phyloP scores from a whole-genome alignment of 2,797 vertebrate species.

The Epinephelus coioides region DNA sequence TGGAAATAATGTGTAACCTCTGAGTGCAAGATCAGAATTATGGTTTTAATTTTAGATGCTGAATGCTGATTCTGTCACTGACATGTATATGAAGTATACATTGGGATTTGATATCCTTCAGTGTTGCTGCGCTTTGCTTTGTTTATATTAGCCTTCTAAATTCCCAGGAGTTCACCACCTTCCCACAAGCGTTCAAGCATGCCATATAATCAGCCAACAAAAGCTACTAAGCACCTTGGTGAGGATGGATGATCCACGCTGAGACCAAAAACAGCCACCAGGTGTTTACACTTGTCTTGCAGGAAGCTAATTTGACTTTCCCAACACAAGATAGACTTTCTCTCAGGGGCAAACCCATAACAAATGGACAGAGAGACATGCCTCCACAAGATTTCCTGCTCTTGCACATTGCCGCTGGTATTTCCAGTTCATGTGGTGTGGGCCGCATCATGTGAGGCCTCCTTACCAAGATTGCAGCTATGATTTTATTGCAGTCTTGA shows the following conservation, averaged over 20 bases:
- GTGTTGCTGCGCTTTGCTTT: slow-evolving; percentile 5
- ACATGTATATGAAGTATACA: neutral
- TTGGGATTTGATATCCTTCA: neutral
- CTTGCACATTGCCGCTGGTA: slow-evolving; percentile 45
- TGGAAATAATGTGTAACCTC: neutral
- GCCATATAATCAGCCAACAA: slow-evolving; percentile 50
- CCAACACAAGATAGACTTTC: slow-evolving; percentile 52
- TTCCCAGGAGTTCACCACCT: slow-evolving; percentile 26
- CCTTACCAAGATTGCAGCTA: slow-evolving; percentile 63
- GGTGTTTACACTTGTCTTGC: slow-evolving; percentile 67
- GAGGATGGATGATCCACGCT: slow-evolving; percentile 57
- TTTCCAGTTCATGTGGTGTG: slow-evolving; percentile 71
- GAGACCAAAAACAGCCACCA: slow-evolving; percentile 62
- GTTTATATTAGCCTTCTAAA: slow-evolving; percentile 6
- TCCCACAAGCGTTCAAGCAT: slow-evolving; percentile 36
- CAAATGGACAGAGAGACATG: slow-evolving; percentile 65
- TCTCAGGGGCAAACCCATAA: slow-evolving; percentile 59
- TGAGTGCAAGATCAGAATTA: neutral
- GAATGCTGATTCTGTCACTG: neutral
- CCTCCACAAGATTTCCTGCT: slow-evolving; percentile 46
- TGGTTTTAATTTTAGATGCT: neutral
- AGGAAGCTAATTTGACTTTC: slow-evolving; percentile 57
- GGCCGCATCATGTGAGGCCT: slow-evolving; percentile 77
- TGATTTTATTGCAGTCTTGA: slow-evolving; percentile 81
- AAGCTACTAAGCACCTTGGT: slow-evolving; percentile 36